These are phyloP conservation scores for Rhyacophila brunnea DNA, from an alignment of 1,140 invertebrate genomes.

Conservation along the genomic window DNA sequence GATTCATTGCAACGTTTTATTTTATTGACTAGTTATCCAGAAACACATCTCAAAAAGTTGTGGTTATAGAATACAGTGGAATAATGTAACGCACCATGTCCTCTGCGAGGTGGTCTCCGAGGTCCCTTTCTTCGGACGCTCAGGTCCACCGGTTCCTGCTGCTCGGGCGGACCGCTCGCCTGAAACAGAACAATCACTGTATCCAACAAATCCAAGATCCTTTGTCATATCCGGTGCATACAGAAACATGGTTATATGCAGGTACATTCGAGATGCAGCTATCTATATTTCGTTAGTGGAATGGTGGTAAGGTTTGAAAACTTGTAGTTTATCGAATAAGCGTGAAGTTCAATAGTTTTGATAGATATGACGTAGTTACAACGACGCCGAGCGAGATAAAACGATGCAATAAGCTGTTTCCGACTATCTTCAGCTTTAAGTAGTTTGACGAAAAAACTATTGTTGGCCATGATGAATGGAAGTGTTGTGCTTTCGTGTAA, in stretches of 20 bases:
- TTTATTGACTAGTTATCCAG: too few species aligned
- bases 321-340: too few species aligned
- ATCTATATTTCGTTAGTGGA: neutral
- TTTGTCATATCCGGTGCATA: neutral
- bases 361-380: too few species aligned
- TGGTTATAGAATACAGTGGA: too few species aligned
- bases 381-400: too few species aligned
- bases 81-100: too few species aligned
- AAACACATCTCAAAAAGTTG: too few species aligned
- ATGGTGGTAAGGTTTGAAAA: neutral
- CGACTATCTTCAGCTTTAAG: neutral
- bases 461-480: neutral
- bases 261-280: neutral
- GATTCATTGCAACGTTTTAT: too few species aligned
- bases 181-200: neutral
- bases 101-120: slow-evolving; percentile 2
- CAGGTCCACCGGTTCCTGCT: slow-evolving; percentile 34
- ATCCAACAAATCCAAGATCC: neutral
- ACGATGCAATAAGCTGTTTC: too few species aligned
- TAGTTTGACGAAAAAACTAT: neutral
- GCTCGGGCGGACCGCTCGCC: slow-evolving; percentile 33
- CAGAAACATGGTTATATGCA: neutral
- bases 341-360: too few species aligned
- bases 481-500: neutral
- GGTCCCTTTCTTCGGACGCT: slow-evolving; percentile 20